A percentile compares a stretch with the other conserved stretches of the same genome.
Conservation (phyloP, 1,140 invertebrate genomes). For the Aplysia californica region DNA sequence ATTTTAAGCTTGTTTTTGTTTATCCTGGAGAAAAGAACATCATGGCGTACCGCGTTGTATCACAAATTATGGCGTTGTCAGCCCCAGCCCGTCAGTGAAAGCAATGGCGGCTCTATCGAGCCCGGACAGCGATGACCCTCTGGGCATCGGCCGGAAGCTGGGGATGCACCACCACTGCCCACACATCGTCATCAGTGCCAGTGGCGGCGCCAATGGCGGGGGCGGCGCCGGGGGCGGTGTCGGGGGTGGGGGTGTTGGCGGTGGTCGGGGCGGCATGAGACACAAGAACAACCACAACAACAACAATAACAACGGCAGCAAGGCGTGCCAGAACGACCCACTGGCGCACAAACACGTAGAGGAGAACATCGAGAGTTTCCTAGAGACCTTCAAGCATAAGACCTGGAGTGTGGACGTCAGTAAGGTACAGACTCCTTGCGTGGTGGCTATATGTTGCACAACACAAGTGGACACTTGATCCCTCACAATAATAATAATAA, state of each 20-base stretch:
- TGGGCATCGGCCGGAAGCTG: slow-evolving; percentile 32
- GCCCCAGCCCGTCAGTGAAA: no score
- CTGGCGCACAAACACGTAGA: slow-evolving; percentile 42
- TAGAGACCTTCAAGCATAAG: slow-evolving; percentile 51
- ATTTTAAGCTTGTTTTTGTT: no score
- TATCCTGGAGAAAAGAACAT: no score
- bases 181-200: slow-evolving; percentile 23
- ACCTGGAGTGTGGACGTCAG: slow-evolving; percentile 29
- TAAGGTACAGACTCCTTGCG: slow-evolving; percentile 36
- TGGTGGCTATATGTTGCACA: no score
- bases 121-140: slow-evolving; percentile 30
- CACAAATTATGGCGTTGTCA: no score
- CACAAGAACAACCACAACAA: slow-evolving; percentile 21
- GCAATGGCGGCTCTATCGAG: slow-evolving; percentile 34
- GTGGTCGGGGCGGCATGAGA: no score
- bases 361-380: slow-evolving; percentile 50
- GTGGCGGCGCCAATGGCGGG: not conserved
- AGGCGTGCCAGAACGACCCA: not conserved
- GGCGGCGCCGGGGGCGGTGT: not conserved
- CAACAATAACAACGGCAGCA: slow-evolving; percentile 21
- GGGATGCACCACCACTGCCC: slow-evolving; percentile 16
- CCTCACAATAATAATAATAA: no score
- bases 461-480: no score
- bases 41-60: no score
- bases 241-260: not conserved